Base-by-base conservation (phyloP, 2,888 invertebrate species). In the Calliopum simillimum region DNA sequence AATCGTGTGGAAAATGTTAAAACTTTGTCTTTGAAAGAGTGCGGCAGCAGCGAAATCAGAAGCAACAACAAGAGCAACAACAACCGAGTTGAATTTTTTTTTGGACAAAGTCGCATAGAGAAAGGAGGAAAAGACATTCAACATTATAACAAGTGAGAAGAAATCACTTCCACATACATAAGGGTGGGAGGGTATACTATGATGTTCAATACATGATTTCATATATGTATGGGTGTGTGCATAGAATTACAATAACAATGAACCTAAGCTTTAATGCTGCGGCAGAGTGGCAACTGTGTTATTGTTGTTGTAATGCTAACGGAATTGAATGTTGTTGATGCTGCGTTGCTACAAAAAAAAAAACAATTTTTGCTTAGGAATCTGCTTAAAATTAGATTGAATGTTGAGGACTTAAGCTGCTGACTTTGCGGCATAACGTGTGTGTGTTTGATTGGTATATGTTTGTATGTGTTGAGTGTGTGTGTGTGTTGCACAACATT, bases 311-410 rank as follows among this genome's bases (percentile, higher is more conserved):
- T 44, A 43, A 43, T 41, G 3, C n/a, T 6, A 58, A 58, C 25
- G 58, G 33, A 25, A 41, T 58, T 14, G 16, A 25, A 33, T 58
- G 23, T 25, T 58, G 25, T 41, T 53, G 53, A 53, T 53, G 56
- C 19, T 13, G n/a, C 49, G 49, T 33, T 33, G 33, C 53, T 51
- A 23, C 8, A 21, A 23, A 33, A 8, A 33, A 23, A 21, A 23
- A 33, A 8, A 33, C 6, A 21, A 63, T 53, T 65, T 65, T 71
- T 68, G 53, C 66, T 61, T 69, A 43, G 69, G 69, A 59, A 53
- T 71, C 66, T 59, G 53, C 23, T n/a, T 43, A 25, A 68, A 69
- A 56, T n/a, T 65, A 66, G 69, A 71, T 73, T 73, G 69, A 68
- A 69, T 66, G 73, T 33, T 33, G 33, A 33, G 33, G 71, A 63